phyloP scores from a whole-genome alignment of 1,140 invertebrate genomes.

The Hylyphantes graminicola region DNA sequence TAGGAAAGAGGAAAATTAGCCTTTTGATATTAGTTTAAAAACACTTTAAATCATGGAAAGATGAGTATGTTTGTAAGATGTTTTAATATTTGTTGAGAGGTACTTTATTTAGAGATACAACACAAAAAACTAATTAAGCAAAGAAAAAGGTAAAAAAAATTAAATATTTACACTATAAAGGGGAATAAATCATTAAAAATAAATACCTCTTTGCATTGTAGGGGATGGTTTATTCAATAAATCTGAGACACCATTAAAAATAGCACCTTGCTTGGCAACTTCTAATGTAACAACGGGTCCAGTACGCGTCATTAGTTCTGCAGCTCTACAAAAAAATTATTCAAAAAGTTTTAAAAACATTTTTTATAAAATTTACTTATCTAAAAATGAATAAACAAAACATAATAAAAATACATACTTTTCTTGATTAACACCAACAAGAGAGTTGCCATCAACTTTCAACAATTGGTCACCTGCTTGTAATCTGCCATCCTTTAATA shows the following conservation, averaged over 20 bases:
- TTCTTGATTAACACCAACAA: conserved; percentile 97
- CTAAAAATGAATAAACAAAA: background rate
- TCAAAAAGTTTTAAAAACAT: no score
- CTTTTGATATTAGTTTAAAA: no score
- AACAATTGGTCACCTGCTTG: conserved; percentile 97
- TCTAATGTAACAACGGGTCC: conserved; percentile 93
- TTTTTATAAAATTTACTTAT: background rate
- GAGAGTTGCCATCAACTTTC: conserved; percentile 95
- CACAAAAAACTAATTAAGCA: no score
- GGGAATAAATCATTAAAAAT: background rate
- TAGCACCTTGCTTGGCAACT: conserved; percentile 96
- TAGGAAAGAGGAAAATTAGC: no score
- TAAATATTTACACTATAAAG: no score
- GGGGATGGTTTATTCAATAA: conserved; percentile 78
- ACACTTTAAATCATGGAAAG: no score
- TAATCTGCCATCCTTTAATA: conserved; percentile 84
- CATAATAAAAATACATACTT: conserved; percentile 70
- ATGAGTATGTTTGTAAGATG: no score
- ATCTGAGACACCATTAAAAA: conserved; percentile 95
- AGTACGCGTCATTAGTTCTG: conserved; percentile 93
- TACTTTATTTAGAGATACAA: no score
- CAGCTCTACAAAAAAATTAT: conserved; percentile 76
- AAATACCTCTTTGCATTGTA: conserved; percentile 82
- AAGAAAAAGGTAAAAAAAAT: no score
- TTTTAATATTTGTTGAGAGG: no score